These are phyloP conservation scores for Nomada fucata DNA, from an alignment of 2,888 invertebrate genomes.

Conservation along the genomic window DNA sequence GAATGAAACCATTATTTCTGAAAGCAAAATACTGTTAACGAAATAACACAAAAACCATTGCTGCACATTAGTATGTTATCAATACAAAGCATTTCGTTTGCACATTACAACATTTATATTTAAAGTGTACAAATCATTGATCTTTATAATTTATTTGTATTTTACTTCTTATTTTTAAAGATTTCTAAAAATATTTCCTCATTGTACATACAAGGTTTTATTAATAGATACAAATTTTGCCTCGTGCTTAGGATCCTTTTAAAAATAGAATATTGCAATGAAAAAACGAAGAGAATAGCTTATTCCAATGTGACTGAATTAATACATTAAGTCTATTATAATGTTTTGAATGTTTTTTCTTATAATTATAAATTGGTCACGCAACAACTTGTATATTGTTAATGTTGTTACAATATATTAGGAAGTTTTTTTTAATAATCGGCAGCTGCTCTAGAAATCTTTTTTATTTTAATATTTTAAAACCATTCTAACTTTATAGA, in stretches of 20 bases:
- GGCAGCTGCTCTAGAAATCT: too few species aligned
- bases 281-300: conserved; percentile 22
- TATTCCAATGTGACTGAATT: conserved; percentile 28
- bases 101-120: conserved; percentile 6
- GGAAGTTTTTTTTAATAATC: neutral
- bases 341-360: neutral
- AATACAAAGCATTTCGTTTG: conserved; percentile 17
- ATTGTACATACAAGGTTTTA: conserved; percentile 32
- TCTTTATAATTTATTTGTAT: conserved; percentile 21
- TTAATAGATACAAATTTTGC: conserved; percentile 52
- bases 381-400: conserved; percentile 8
- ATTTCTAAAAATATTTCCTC: conserved; percentile 49
- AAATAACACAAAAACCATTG: conserved; percentile 4
- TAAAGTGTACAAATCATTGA: neutral
- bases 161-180: conserved; percentile 1
- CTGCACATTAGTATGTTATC: conserved; percentile 5
- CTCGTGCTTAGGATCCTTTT: conserved; percentile 63
- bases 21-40: conserved; percentile 9
- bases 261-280: conserved; percentile 38
- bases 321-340: conserved; percentile 13
- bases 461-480: neutral
- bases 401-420: conserved; percentile 13
- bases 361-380: neutral
- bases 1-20: conserved; percentile 46
- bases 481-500: neutral